phyloP scores from a whole-genome alignment of 2,113 vertebrate species.

The Strigops habroptila region DNA sequence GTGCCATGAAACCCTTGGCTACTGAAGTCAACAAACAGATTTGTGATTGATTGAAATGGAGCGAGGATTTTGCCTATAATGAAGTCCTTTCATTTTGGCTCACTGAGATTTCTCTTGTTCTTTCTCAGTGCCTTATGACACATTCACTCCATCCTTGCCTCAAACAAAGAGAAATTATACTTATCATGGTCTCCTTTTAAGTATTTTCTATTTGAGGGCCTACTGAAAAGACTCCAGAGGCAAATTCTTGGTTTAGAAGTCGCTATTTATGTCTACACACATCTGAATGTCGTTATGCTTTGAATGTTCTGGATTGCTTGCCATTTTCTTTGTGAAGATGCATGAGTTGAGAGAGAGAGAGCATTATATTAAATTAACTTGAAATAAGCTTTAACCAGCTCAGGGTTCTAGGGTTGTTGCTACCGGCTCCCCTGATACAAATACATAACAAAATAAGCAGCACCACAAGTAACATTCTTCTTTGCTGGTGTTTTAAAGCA shows the following conservation, averaged over 20 bases:
- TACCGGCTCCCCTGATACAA: neutral
- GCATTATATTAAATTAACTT: neutral
- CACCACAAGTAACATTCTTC: neutral
- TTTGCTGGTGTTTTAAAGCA: neutral
- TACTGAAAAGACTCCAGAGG: constrained; percentile 44
- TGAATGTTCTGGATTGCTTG: constrained; percentile 25
- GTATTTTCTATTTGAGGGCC: constrained; percentile 36
- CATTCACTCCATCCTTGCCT: constrained; percentile 37
- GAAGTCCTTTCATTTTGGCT: constrained; percentile 34
- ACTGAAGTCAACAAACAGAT: neutral
- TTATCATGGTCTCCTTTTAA: constrained; percentile 34
- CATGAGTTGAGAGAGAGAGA: neutral
- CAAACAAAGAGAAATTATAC: constrained; percentile 56
- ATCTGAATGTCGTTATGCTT: constrained; percentile 37
- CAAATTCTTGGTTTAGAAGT: constrained; percentile 44
- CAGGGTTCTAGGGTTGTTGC: neutral
- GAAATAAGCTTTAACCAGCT: neutral
- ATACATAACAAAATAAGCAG: neutral
- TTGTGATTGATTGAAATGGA: neutral
- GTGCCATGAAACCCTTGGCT: neutral
- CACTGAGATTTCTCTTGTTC: constrained; percentile 45
- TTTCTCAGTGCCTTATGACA: constrained; percentile 23
- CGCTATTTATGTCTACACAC: constrained; percentile 53
- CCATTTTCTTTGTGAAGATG: neutral
- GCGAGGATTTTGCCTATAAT: constrained; percentile 7